Base-by-base conservation (phyloP, 2,113 vertebrate genomes). In the Trochalopteron elliotii region DNA sequence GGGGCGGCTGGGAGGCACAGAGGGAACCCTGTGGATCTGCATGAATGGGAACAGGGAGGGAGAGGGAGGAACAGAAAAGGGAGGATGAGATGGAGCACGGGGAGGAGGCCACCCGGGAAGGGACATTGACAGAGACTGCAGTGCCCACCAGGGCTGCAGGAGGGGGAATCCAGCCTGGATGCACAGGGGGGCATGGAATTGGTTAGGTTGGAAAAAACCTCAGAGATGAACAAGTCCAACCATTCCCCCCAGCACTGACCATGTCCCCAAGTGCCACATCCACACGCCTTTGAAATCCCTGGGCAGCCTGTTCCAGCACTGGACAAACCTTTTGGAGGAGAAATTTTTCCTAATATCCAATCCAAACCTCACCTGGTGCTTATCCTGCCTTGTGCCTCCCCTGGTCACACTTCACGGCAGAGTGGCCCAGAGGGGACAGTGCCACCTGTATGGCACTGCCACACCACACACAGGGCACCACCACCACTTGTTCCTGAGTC, bases 341-440 rank as follows among this genome's bases (percentile, higher is more conserved):
- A 35, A 35, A 2, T 49, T 27, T 9, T 49, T 35, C 15, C 40
- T 42, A 11, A 55, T 21, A 19, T 10, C 40, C 24, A 83, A 35
- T 7, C 11, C 42, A 13, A 55, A 55, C 27, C 10, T 55, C n/a
- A 8, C 9, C 55, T 69, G 55, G n/a, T 2, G 5, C 53, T 53
- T 3, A 5, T 40, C 55, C 57, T 12, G 2, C 68, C 10, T 39
- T 23, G 11, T 74, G 40, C 37, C 70, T 39, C 39, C 23, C 7
- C 31, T 47, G 0, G 7, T 23, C 35, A 50, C 60, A 5, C 20
- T 21, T 8, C 3, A 0, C 0, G 10, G 55, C 57, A 21, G 53
- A 44, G 57, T 0, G 2, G 47, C n/a, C n/a, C 42, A 19, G 82
- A 55, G 1, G 2, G 33, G 33, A 49, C 40, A 37, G 45, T 50